Base-by-base conservation (phyloP, 1,140 invertebrate species). In the Hyles vespertilio region DNA sequence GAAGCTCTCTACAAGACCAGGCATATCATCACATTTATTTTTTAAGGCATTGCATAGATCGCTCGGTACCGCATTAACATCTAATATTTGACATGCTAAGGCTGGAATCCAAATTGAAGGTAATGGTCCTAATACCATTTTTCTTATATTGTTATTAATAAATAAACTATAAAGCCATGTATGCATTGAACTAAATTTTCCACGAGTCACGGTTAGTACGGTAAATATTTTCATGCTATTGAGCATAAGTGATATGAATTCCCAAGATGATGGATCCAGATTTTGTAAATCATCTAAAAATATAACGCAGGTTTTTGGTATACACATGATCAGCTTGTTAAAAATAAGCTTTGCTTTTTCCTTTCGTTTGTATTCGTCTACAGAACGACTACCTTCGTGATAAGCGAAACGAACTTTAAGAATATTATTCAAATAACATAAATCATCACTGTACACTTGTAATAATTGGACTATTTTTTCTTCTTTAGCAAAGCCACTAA, bases 31-130 rank as follows among this genome's bases (percentile, higher is more conserved):
- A 59, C 89, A 90, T 67, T 83, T 89, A 52, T 63, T 69, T 61
- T 61, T 75, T 3, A 90, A 65, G 10, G 85, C 70, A 56, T 79
- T 67, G 56, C 86, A 84, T 63, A 90, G 72, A 57, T 89, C 84
- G 47, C 69, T 77, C 32, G 87, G 78, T 9, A 90, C 78, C 10
- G 79, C 89, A 58, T 79, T 70, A 1, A 89, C 86, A 48, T 89
- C 79, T 63, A 90, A 69, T 67, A 90, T 85, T 75, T 89, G 86
- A 69, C 89, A 90, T 53, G 86, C 84, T 32, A 89, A 62, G 59
- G 81, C 61, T 3, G 81, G 63, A 54, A 87, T 82, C 77, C 74
- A 88, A 22, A 57, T 56, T 10, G 69, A 67, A 55, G 65, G 53
- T 52, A 88, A 65, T 9, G 83, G 73, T 3, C 75, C 76, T 58